Conservation (phyloP, 2,888 invertebrate species). For the Nebria salina region DNA sequence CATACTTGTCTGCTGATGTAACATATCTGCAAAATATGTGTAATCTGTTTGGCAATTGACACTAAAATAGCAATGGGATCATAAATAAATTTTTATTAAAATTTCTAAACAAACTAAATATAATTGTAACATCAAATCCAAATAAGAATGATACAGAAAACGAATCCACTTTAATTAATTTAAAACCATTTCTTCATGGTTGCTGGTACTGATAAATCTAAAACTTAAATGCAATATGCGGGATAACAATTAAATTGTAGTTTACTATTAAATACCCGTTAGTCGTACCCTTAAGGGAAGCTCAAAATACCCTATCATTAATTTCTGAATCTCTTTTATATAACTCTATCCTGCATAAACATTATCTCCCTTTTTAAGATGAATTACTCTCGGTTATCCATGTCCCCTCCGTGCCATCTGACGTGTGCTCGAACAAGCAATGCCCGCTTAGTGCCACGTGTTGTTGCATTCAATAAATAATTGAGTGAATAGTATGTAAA, state of each 20-base stretch:
- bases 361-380: background rate
- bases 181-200: background rate
- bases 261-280: background rate
- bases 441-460: background rate
- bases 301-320: background rate
- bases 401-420: background rate
- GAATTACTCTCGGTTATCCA: background rate
- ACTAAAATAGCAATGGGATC: constrained; percentile 1
- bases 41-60: background rate
- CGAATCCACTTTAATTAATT: constrained; percentile 9
- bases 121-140: too few species aligned
- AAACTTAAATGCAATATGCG: background rate
- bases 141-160: background rate
- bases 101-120: too few species aligned
- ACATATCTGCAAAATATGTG: background rate
- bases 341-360: background rate
- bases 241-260: background rate
- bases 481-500: background rate
- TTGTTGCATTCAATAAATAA: background rate
- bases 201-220: background rate
- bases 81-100: too few species aligned
- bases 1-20: background rate
- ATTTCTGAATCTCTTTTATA: background rate
- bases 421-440: background rate
- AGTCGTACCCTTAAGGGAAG: background rate